These are phyloP conservation scores for Carcharodon carcharias DNA, from an alignment of 2,797 vertebrate genomes.

Conservation along the genomic window DNA sequence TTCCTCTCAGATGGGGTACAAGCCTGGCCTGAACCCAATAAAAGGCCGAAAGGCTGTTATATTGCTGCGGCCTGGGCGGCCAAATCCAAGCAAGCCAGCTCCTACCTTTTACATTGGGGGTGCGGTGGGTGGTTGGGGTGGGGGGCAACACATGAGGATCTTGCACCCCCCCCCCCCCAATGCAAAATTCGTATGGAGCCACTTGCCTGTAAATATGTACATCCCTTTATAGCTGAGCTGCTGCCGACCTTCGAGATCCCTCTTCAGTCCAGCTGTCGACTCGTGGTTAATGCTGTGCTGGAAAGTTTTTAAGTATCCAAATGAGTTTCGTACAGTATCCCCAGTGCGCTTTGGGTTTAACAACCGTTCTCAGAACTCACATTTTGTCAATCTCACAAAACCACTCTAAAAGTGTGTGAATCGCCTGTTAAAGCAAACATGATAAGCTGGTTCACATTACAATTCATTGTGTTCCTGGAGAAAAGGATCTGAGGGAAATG, in stretches of 20 bases:
- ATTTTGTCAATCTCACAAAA: neutral
- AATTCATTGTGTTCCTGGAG: neutral
- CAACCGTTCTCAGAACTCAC: neutral
- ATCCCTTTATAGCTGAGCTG: neutral
- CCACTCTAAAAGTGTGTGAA: neutral
- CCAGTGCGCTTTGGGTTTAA: neutral
- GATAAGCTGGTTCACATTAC: neutral
- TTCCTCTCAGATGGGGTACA: too few species aligned
- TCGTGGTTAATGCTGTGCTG: neutral
- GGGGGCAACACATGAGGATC: too few species aligned
- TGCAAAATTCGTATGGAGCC: neutral
- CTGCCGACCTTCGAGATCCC: neutral
- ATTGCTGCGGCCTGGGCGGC: too few species aligned
- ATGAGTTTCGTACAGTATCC: neutral
- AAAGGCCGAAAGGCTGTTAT: too few species aligned
- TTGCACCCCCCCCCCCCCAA: too few species aligned
- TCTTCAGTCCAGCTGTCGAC: neutral
- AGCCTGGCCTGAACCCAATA: too few species aligned
- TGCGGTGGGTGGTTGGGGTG: too few species aligned
- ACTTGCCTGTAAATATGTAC: neutral
- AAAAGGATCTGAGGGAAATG: neutral
- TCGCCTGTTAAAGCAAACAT: neutral
- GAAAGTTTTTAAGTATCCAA: neutral
- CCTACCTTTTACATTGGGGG: too few species aligned
- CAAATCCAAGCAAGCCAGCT: too few species aligned